These are phyloP conservation scores for Alcedo quadribrachys DNA, from an alignment of 2,797 vertebrate species.

Conservation along the genomic window DNA sequence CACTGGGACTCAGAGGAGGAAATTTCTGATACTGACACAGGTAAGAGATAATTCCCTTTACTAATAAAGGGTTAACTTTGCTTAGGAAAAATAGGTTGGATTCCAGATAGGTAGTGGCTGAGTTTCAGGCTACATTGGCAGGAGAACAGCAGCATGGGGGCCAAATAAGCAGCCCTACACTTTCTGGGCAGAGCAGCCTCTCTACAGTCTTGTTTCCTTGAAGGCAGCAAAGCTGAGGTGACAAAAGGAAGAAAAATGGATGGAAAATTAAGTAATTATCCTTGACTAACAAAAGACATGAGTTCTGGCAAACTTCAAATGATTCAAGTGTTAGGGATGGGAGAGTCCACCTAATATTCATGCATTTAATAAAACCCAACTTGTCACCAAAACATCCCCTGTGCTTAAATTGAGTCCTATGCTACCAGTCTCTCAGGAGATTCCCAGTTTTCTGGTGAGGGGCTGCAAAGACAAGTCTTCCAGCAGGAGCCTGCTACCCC, in stretches of 20 bases:
- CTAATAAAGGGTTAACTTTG: neutral
- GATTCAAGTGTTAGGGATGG: neutral
- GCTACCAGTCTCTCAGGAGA: neutral
- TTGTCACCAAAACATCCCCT: neutral
- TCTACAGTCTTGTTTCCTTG: neutral
- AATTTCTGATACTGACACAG: neutral
- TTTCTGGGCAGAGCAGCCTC: neutral
- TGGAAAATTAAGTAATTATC: conserved; percentile 12
- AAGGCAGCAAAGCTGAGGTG: neutral
- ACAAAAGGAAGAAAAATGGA: conserved; percentile 41
- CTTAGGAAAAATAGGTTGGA: neutral
- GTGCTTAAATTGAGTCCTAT: neutral
- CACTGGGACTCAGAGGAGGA: neutral
- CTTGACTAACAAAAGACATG: neutral
- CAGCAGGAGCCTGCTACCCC: neutral
- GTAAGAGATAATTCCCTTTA: neutral
- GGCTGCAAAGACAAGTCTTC: neutral
- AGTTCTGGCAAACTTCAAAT: neutral
- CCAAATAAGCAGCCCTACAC: fast-evolving
- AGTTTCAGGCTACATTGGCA: neutral
- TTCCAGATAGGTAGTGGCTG: neutral
- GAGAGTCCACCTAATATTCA: neutral
- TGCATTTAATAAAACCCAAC: neutral
- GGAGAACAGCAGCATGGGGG: neutral
- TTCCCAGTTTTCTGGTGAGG: neutral